Conservation (phyloP, 2,888 invertebrate genomes). For the Molorchus minor region DNA sequence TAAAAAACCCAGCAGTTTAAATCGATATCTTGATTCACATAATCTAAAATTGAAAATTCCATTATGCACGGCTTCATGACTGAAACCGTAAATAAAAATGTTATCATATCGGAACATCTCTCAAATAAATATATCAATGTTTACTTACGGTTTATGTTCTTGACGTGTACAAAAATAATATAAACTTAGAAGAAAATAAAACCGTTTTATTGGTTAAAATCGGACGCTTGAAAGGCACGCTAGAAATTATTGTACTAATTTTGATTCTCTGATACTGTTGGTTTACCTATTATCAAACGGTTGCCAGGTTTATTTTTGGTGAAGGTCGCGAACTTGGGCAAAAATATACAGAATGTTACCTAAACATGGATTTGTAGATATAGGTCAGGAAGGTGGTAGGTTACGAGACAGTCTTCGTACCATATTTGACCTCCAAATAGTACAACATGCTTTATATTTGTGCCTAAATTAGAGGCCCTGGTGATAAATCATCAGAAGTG, state of each 20-base stretch:
- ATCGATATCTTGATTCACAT: no score
- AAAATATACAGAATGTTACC: conserved; percentile 1
- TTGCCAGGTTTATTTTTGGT: conserved; percentile 37
- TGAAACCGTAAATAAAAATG: background rate
- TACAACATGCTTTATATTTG: no score
- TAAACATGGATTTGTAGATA: no score
- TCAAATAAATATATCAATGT: background rate
- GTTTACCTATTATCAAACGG: conserved; percentile 26
- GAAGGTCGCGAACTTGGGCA: conserved; percentile 21
- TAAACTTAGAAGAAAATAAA: background rate
- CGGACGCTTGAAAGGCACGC: conserved; percentile 6
- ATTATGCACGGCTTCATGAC: no score
- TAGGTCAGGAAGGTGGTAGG: no score
- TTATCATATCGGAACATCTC: background rate
- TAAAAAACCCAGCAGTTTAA: no score
- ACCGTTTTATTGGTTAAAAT: conserved; percentile 5
- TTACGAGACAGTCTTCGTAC: no score
- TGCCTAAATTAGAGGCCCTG: no score
- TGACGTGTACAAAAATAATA: background rate
- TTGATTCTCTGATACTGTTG: conserved; percentile 34
- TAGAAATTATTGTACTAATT: conserved; percentile 37
- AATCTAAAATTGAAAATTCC: no score
- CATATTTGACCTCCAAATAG: no score
- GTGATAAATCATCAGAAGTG: no score
- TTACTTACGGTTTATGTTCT: background rate